Evolutionary conservation across 2,797 vertebrate species (phyloP), one percentile per base, ranked within the genome.

Genomic region (Clarias platycephalus): DNA sequence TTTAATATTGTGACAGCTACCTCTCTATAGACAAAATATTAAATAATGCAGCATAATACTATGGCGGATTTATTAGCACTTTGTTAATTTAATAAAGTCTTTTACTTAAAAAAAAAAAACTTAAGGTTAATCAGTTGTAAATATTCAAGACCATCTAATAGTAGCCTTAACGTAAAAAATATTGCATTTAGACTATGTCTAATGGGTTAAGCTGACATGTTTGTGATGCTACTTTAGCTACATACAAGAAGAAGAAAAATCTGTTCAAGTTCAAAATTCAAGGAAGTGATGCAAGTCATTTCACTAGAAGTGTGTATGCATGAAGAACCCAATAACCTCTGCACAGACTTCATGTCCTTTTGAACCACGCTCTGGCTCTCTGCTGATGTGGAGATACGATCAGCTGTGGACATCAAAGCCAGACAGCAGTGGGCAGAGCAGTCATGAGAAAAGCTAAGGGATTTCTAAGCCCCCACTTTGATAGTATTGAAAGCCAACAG

Each of bases 261-360:
- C 28, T 16, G 22, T 16, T 20, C 40, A 62, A 78, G 57, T 40
- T 77, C 24, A 62, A 60, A 77, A n/a, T 63, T n/a, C 57, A 40
- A 63, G 34, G 76, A 78, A 40, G 34, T 62, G 58, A 78, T n/a
- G 58, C 58, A 62, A 78, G 76, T 24, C 18, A 15, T 44, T 86
- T 86, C 60, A 71, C 31, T 67, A 60, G 63, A 82, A 82, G 22
- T 5, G 71, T 31, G 60, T 62, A 72, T 70, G 62, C 87, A 60
- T 76, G 80, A 94, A 93, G 86, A 94, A 95, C 93, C 88, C 93
- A 88, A 15, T 95, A 89, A 94, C 94, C 93, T 92, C 90, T 44
- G 37, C 78, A 72, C 58, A 83, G 57, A 84, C 79, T 79, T 64
- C 67, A 13, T 86, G 85, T 86, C 60, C 4, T 84, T 87, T 89